phyloP scores from a whole-genome alignment of 1,140 invertebrate genomes.

The Stegodyphus dumicola region DNA sequence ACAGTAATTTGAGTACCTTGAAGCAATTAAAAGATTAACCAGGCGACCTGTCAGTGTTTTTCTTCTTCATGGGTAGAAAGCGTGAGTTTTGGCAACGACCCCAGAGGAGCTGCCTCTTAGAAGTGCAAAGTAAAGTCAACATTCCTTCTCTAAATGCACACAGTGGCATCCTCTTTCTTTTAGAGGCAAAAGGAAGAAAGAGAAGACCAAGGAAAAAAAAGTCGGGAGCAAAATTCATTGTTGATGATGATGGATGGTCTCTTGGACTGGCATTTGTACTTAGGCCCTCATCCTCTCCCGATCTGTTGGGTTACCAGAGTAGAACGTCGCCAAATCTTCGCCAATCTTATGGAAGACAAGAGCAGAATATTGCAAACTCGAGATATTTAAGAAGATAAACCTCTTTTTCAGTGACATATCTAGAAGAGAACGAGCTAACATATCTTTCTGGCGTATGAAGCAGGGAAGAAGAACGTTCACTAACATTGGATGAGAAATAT shows the following conservation, averaged over 20 bases:
- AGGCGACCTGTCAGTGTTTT: background rate
- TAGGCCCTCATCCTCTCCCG: constrained; percentile 32
- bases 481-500: too few species aligned
- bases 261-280: constrained; percentile 56
- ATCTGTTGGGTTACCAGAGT: constrained; percentile 18
- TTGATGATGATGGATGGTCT: constrained; percentile 59
- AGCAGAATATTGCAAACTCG: background rate
- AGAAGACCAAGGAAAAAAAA: constrained; percentile 20
- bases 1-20: background rate
- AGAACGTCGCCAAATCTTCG: constrained; percentile 37
- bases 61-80: background rate
- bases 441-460: too few species aligned
- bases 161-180: constrained; percentile 45
- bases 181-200: constrained; percentile 11
- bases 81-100: constrained; percentile 33
- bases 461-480: too few species aligned
- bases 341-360: background rate
- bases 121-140: constrained; percentile 44
- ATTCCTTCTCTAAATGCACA: constrained; percentile 47
- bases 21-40: constrained; percentile 21
- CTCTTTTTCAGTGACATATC: too few species aligned
- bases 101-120: background rate
- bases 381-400: background rate
- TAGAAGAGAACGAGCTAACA: too few species aligned
- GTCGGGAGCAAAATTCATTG: constrained; percentile 57